Evolutionary conservation across 1,140 invertebrate species (phyloP).

Genomic region (Lysiphlebus fabarum): DNA sequence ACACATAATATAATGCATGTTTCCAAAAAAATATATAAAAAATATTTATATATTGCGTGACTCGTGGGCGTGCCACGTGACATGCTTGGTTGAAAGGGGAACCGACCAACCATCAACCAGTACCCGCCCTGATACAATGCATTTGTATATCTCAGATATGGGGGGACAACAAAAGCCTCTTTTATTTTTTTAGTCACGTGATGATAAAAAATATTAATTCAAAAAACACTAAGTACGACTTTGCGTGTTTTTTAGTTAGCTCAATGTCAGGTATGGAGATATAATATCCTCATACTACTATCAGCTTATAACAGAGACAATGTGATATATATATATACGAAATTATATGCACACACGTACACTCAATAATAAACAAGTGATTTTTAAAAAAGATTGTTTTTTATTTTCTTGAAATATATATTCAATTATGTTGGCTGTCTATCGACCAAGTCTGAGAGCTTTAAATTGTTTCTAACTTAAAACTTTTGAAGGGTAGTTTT

Average conservation of each 20-base stretch:
- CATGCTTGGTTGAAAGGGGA: slow-evolving; percentile 37
- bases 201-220: slow-evolving; percentile 40
- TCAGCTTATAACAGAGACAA: too few relatives aligned
- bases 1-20: too few relatives aligned
- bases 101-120: slow-evolving; percentile 43
- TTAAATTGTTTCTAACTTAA: too few relatives aligned
- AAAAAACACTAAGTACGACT: slow-evolving; percentile 42
- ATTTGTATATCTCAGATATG: slow-evolving; percentile 15
- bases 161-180: slow-evolving; percentile 21
- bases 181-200: slow-evolving; percentile 46
- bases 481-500: too few relatives aligned
- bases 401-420: too few relatives aligned
- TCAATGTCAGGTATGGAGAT: background rate
- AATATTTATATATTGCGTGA: slow-evolving; percentile 40
- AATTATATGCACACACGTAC: too few relatives aligned
- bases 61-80: slow-evolving; percentile 47
- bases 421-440: too few relatives aligned
- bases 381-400: too few relatives aligned
- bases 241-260: slow-evolving; percentile 36
- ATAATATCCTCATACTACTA: too few relatives aligned
- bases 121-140: slow-evolving; percentile 34
- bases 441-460: too few relatives aligned
- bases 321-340: too few relatives aligned
- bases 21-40: slow-evolving; percentile 1
- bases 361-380: too few relatives aligned